Base-by-base conservation (phyloP, 1,140 invertebrate genomes). In the Drosophila athabasca region DNA sequence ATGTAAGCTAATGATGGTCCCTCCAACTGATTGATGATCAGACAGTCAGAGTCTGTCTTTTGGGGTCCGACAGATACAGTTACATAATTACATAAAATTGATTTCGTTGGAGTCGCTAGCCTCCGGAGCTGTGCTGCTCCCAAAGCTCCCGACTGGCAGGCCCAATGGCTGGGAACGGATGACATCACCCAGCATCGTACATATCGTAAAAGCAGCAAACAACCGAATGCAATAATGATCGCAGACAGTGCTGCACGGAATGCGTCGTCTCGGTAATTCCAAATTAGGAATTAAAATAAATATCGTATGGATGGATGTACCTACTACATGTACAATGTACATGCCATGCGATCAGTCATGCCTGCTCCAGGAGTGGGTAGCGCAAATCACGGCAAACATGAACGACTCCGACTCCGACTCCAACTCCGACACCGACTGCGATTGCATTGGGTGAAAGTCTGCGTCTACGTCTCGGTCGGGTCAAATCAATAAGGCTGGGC, bases 401-500 rank as follows among this genome's bases (percentile, higher is more conserved):
- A 39, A 39, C 15, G 15, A 26, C 24, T 26, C 24, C 3, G 22
- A 24, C 22, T 24, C 22, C 3, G 22, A 24, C 22, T 24, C 22
- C 5, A 9, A 26, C 24, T 26, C 24, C 24, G 24, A 31, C 31
- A 0, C 31, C 31, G 8, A 3, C 31, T 31, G 8, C 26, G 11
- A 31, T 52, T 78, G 76, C 76, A 79, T 67, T 53, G 46, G 61
- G 78, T 81, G 78, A 80, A 80, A 80, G 78, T 80, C 61, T 41
- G 48, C 31, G 61, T 80, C 61, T 41, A 44, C 31, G 61, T 49
- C 62, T 35, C 45, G 44, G 50, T 26, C 55, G 79, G 79, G 79
- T 82, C 79, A 81, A 81, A 81, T 81, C 79, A 81, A 81, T 81
- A 79, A 78, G 79, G 35, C 78, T 81, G 78, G 78, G 78, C 78